Base-by-base conservation (phyloP, 1,140 invertebrate species). In the Oncopeltus fasciatus region DNA sequence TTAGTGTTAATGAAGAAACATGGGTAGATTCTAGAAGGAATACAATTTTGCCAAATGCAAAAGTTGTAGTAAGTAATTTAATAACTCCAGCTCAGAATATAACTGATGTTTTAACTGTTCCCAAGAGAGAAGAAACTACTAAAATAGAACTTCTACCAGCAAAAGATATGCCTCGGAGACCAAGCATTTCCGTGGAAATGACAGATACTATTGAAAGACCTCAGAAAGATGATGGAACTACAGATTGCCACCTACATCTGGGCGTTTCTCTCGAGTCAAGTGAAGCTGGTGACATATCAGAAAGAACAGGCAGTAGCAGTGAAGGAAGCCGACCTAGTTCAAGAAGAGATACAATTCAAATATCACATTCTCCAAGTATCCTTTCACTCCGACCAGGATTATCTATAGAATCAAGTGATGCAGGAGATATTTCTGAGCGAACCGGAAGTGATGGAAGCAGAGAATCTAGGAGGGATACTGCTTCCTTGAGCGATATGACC, bases 231-330 rank as follows among this genome's bases (percentile, higher is more conserved):
- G 59, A 64, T 18, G 21, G 24, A 20, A 38, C 4, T 24, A 2
- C 47, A 49, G 59, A 64, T n/a, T 53, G 57, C 33, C 53, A 38
- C 2, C 44, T 65, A 2, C 60, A 61, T 53, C 69, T 70, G 1
- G 78, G 77, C 0, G 77, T 79, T 65, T 84, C 82, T 1, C 74
- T 82, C 8, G 81, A 83, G 67, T 83, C 81, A 0, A 83, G 77
- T 64, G 81, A 83, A 59, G 74, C 76, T 4, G 75, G 75, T 0
- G 77, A 78, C 21, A 73, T 75, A 1, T 79, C 81, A 0, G 81
- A 77, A 20, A 72, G 79, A 5, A 81, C 80, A 26, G 68, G 47
- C 21, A 69, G 64, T 59, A 68, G 67, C 46, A 67, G 66, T 62
- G 68, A 67, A 46, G 68, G 68, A 16, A 68, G 68, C 44, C 63